Percentiles rank a stretch among this genome's conserved stretches.
Conservation (phyloP, 2,797 vertebrate species). For the Microctenopoma lineatum region DNA sequence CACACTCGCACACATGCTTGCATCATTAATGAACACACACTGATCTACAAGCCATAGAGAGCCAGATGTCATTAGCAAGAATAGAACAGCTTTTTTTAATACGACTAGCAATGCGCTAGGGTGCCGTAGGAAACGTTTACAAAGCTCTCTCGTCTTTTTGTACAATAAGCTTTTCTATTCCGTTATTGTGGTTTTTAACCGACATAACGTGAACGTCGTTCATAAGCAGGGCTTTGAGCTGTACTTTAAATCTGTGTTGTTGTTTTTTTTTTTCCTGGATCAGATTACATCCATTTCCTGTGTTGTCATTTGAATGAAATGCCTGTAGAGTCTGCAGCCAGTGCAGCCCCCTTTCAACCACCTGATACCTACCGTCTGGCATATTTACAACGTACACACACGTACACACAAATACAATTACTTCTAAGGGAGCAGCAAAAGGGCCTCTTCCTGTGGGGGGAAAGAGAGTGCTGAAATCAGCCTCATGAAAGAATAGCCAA, state of each 20-base stretch:
- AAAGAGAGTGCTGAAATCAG: conserved; percentile 66
- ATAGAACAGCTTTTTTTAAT: conserved; percentile 67
- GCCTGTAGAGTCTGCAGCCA: conserved; percentile 46
- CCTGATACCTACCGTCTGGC: conserved; percentile 72
- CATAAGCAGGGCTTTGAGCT: conserved; percentile 20
- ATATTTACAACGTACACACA: conserved; percentile 65
- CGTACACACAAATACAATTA: conserved; percentile 55
- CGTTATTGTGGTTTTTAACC: conserved; percentile 23
- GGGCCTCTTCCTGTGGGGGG: conserved; percentile 72
- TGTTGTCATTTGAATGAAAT: conserved; percentile 64
- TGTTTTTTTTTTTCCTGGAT: conserved; percentile 30
- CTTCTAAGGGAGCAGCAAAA: conserved; percentile 72
- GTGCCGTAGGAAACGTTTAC: conserved; percentile 57
- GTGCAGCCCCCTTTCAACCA: conserved; percentile 48
- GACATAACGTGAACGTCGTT: conserved; percentile 26
- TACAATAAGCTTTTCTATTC: conserved; percentile 48
- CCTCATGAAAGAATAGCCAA: conserved; percentile 83
- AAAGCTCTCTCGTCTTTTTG: conserved; percentile 45
- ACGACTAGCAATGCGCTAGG: conserved; percentile 59
- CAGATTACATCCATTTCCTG: conserved; percentile 47
- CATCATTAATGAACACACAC: conserved; percentile 80
- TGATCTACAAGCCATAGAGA: conserved; percentile 75
- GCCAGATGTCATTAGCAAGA: conserved; percentile 73
- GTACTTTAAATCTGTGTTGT: conserved; percentile 21
- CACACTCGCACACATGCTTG: conserved; percentile 65